Evolutionary conservation across 2,797 vertebrate genomes (phyloP).

Genomic region (Chromis chromis): DNA sequence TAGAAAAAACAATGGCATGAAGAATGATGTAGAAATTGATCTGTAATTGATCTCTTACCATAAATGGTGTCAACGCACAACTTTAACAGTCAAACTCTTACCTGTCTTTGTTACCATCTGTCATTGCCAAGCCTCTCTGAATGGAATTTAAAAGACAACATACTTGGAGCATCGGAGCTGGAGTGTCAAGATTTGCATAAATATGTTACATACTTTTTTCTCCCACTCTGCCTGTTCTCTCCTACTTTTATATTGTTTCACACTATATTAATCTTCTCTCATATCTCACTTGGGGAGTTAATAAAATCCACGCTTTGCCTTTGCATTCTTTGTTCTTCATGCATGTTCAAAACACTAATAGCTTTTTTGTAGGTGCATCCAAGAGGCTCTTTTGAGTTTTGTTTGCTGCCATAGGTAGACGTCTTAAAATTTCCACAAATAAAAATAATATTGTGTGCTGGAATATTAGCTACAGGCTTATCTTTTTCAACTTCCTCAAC

Average conservation of each 20-base stretch:
- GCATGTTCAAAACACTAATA: constrained; percentile 62
- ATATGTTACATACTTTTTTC: constrained; percentile 48
- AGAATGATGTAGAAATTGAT: constrained; percentile 38
- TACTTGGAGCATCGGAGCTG: constrained; percentile 37
- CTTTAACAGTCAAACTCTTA: constrained; percentile 43
- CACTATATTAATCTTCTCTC: constrained; percentile 66
- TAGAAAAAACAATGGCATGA: not conserved
- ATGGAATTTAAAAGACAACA: constrained; percentile 47
- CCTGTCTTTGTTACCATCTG: constrained; percentile 43
- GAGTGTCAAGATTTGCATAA: constrained; percentile 64
- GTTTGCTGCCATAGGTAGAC: constrained; percentile 66
- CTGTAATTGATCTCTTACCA: constrained; percentile 34
- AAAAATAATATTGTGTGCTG: constrained; percentile 56
- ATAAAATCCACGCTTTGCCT: constrained; percentile 61
- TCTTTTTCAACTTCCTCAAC: constrained; percentile 45
- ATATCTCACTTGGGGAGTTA: constrained; percentile 65
- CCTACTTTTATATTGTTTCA: constrained; percentile 55
- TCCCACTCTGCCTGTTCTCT: constrained; percentile 22
- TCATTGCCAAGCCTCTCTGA: constrained; percentile 27
- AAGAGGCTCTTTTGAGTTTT: constrained; percentile 55
- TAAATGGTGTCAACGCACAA: constrained; percentile 37
- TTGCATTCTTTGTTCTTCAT: constrained; percentile 44
- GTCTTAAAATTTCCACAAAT: constrained; percentile 61
- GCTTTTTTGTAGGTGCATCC: constrained; percentile 55
- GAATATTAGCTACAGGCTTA: constrained; percentile 66